Evolutionary conservation across 2,888 invertebrate species (phyloP).

Genomic region (Lysandra bellargus): DNA sequence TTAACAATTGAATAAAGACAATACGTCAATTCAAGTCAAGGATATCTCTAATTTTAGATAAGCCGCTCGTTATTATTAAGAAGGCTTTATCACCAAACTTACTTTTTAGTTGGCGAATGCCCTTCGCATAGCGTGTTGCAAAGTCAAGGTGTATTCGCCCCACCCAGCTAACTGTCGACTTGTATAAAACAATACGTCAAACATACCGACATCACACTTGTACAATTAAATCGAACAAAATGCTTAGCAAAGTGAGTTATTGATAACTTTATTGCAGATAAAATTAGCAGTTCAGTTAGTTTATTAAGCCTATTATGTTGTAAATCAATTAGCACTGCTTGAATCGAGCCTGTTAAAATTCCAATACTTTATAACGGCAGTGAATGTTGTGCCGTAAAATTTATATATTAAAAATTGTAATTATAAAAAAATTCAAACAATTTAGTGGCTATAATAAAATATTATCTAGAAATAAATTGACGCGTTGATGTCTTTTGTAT

Average conservation of each 20-base stretch:
- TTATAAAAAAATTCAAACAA: no score
- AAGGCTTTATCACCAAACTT: not conserved
- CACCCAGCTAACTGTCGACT: not conserved
- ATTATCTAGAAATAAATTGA: not conserved
- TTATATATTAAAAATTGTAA: no score
- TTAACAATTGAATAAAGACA: not conserved
- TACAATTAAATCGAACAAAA: not conserved
- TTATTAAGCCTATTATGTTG: not conserved
- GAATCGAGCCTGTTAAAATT: not conserved
- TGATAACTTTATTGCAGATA: not conserved
- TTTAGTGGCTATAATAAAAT: not conserved
- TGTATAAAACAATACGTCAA: slow-evolving; percentile 1
- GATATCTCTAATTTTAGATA: not conserved
- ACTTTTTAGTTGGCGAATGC: not conserved
- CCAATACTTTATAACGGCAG: not conserved
- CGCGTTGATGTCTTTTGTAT: not conserved
- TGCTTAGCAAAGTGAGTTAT: slow-evolving; percentile 8
- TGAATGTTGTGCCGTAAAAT: not conserved
- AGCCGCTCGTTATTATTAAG: not conserved
- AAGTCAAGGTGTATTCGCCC: slow-evolving; percentile 11
- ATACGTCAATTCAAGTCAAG: not conserved
- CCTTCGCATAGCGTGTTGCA: not conserved
- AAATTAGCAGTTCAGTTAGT: not conserved
- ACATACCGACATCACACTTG: not conserved
- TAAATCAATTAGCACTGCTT: not conserved